Evolutionary conservation across 2,888 invertebrate species (phyloP).

Genomic region (Leptinotarsa tumamoca): DNA sequence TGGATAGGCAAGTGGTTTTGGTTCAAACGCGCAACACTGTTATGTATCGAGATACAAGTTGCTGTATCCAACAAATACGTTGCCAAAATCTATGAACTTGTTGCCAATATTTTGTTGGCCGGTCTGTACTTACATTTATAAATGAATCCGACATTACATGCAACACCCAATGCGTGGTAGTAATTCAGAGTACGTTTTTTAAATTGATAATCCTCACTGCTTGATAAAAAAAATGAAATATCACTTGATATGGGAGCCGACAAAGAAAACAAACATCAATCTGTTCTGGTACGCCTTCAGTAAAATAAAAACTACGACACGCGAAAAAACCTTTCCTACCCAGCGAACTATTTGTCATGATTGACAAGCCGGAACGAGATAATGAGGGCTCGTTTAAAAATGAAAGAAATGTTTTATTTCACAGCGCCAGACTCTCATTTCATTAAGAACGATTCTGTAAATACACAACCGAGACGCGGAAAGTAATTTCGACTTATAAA

Average conservation of each 20-base stretch:
- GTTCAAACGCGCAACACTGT: too few relatives aligned
- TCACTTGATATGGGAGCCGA: not conserved
- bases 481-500: slow-evolving; percentile 26
- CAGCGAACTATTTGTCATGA: slow-evolving; percentile 24
- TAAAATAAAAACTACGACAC: slow-evolving; percentile 4
- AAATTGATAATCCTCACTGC: too few relatives aligned
- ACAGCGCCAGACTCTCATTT: slow-evolving; percentile 27
- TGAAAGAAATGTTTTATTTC: slow-evolving; percentile 30
- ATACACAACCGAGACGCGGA: slow-evolving; percentile 20
- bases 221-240: not conserved
- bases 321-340: not conserved
- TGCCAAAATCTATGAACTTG: too few relatives aligned
- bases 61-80: too few relatives aligned
- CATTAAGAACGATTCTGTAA: slow-evolving; percentile 28
- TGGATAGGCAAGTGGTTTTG: too few relatives aligned
- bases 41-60: too few relatives aligned
- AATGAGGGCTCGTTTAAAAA: slow-evolving; percentile 27
- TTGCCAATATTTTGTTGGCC: too few relatives aligned
- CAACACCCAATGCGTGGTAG: too few relatives aligned
- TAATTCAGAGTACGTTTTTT: too few relatives aligned
- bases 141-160: too few relatives aligned
- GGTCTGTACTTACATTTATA: too few relatives aligned
- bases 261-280: not conserved
- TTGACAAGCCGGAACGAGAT: slow-evolving; percentile 27
- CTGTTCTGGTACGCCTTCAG: not conserved